Conservation (phyloP, 1,140 invertebrate genomes). For the Temnothorax nylanderi region DNA sequence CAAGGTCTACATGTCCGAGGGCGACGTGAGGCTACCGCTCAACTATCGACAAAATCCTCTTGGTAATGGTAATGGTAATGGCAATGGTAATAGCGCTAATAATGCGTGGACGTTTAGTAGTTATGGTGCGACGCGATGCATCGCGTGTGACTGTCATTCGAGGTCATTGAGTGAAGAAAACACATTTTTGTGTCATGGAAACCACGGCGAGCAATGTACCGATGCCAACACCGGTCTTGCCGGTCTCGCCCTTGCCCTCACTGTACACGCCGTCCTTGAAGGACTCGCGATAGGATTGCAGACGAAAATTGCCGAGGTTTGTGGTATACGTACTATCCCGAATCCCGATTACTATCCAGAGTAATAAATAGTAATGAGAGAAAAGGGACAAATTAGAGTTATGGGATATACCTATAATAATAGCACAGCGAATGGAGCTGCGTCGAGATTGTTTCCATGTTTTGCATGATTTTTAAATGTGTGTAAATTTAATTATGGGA, state of each 20-base stretch:
- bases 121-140: constrained; percentile 52
- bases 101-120: constrained; percentile 7
- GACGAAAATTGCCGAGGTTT: constrained; percentile 87
- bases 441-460: background rate
- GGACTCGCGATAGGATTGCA: constrained; percentile 94
- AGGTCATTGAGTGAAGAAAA: constrained; percentile 81
- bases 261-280: constrained; percentile 92
- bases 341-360: background rate
- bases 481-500: constrained; percentile 1
- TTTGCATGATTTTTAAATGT: constrained; percentile 7
- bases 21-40: constrained; percentile 23
- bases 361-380: background rate
- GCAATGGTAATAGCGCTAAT: background rate
- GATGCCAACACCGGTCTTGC: constrained; percentile 86
- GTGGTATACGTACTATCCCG: background rate
- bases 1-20: constrained; percentile 3
- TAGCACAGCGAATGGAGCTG: background rate
- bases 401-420: background rate
- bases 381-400: background rate
- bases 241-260: constrained; percentile 90
- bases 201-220: constrained; percentile 87
- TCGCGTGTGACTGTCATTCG: constrained; percentile 23
- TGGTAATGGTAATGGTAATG: background rate
- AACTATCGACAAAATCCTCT: constrained; percentile 32
- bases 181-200: constrained; percentile 88